Evolutionary conservation across 2,113 vertebrate species (phyloP), one percentile per base, ranked within the genome.

Genomic region (Proterorhinus semilunaris): DNA sequence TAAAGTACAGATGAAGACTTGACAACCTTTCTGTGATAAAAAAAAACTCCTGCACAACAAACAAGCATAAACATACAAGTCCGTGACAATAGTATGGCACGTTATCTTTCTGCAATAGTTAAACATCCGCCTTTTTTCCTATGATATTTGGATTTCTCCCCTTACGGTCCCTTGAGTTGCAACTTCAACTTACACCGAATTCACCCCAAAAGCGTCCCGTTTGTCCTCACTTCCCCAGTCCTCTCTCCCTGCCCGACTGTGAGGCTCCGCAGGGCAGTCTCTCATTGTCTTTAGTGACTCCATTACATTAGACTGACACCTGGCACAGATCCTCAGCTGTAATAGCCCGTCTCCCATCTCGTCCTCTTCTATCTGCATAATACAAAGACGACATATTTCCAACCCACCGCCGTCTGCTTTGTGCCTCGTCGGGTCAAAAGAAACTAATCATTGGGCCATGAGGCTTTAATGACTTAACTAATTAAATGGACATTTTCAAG

Each of bases 291-390:
- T 88, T 81, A 79, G 77, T 65, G 66, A 52, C 71, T 76, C 69
- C 48, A 83, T 89, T 88, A 78, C 82, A 88, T 86, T 83, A 85
- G 80, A 76, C 64, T 74, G 87, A 88, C 84, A 89, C 88, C 83
- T 80, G 83, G 86, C 82, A 72, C 76, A 62, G 62, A 72, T 80
- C 68, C 70, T 82, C 65, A 43, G 70, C 75, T 47, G 76, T 84
- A 79, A 85, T 79, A 71, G 72, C 65, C 61, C 70, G 61, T 86
- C 66, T 71, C 79, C 74, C 79, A 79, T 79, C 71, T 69, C 65
- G 48, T 80, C 54, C 52, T 17, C 83, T 86, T 83, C 55, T 80
- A 80, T 87, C 74, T 69, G 66, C 63, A 72, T 84, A 81, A 84
- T 83, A 80, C 68, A 76, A 47, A 81, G 78, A 86, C 86, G 74